These are phyloP conservation scores for Rhabdophis nuchalis DNA, from an alignment of 2,797 vertebrate species.

Conservation along the genomic window DNA sequence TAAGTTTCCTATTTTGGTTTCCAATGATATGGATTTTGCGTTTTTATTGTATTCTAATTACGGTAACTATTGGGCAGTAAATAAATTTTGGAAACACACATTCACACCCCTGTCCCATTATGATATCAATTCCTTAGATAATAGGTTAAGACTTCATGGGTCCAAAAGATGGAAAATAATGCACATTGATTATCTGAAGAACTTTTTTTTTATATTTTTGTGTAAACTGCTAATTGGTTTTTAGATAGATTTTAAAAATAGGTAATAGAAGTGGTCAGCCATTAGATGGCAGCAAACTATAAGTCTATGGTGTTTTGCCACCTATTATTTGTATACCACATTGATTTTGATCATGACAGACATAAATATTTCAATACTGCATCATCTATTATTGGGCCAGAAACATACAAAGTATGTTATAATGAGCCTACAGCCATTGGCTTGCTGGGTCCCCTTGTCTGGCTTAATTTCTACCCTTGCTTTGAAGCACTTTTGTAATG, in stretches of 20 bases:
- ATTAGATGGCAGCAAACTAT: not conserved
- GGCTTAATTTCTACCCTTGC: not conserved
- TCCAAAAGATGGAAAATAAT: not conserved
- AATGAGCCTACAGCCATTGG: not conserved
- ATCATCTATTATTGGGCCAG: not conserved
- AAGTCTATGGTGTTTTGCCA: not conserved
- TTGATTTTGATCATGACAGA: not conserved
- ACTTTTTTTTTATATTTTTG: not conserved
- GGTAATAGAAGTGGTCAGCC: not conserved
- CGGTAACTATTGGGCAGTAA: not conserved
- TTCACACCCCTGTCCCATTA: not conserved
- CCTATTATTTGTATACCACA: not conserved
- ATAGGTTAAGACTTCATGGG: not conserved
- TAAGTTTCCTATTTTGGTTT: constrained; percentile 69
- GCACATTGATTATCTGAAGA: not conserved
- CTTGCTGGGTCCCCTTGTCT: not conserved
- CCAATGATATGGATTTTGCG: not conserved
- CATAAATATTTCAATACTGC: not conserved
- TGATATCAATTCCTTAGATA: not conserved
- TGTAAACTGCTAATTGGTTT: not conserved
- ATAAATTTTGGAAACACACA: not conserved
- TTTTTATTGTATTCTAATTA: not conserved
- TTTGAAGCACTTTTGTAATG: not conserved
- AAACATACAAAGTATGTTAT: not conserved
- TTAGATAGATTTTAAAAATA: not conserved